These are phyloP conservation scores for Oreortyx pictus DNA, from an alignment of 2,797 vertebrate species.

Conservation along the genomic window DNA sequence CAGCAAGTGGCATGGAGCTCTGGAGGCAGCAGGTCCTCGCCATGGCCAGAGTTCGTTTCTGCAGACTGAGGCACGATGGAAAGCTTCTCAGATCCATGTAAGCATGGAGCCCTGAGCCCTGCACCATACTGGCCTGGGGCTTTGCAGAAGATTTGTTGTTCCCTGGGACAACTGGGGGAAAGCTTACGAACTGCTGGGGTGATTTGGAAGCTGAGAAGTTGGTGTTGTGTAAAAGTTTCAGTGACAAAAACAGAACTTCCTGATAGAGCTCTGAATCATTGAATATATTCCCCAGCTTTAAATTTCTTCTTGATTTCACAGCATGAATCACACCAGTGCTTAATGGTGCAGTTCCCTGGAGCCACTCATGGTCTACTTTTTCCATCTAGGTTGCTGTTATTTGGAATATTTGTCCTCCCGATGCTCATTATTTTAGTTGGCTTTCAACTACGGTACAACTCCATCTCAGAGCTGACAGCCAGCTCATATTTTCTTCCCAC, in stretches of 20 bases:
- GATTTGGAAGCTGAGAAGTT: background rate
- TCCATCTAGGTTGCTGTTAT: conserved; percentile 81
- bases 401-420: conserved; percentile 82
- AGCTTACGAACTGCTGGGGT: background rate
- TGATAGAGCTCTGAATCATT: background rate
- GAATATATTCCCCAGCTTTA: background rate
- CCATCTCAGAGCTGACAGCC: conserved; percentile 81
- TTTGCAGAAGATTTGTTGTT: background rate
- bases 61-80: conserved; percentile 85
- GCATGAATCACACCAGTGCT: background rate
- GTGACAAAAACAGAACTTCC: background rate
- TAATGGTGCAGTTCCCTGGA: background rate
- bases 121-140: background rate
- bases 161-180: background rate
- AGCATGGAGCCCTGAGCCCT: conserved; percentile 52
- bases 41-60: conserved; percentile 86
- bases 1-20: conserved; percentile 74
- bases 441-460: background rate
- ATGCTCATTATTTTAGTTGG: background rate
- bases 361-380: background rate
- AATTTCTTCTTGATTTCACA: background rate
- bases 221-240: background rate
- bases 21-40: conserved; percentile 91
- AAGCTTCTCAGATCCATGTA: conserved; percentile 87
- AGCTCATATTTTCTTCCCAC: conserved; percentile 82